Percentiles rank a stretch among this genome's conserved stretches.
These are phyloP conservation scores for Drosophila malerkotliana DNA, from an alignment of 1,140 invertebrate genomes.

Conservation along the genomic window DNA sequence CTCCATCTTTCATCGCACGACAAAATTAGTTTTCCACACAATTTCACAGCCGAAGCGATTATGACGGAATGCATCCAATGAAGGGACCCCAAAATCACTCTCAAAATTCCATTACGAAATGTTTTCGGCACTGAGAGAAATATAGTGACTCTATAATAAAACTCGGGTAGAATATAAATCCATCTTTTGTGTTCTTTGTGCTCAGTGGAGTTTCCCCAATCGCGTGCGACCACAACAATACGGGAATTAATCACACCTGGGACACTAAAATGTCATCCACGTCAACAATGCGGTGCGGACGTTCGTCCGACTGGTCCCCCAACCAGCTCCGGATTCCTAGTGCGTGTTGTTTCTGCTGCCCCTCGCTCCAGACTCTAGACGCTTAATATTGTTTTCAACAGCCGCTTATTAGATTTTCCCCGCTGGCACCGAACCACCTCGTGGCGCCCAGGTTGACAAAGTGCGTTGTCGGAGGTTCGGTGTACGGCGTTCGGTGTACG, in stretches of 20 bases:
- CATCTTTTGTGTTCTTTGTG: too few species aligned
- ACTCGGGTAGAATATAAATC: too few species aligned
- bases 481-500: slow-evolving; percentile 1
- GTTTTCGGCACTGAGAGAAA: background rate
- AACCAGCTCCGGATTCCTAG: slow-evolving; percentile 17
- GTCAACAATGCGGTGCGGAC: slow-evolving; percentile 63
- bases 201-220: background rate
- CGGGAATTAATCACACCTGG: slow-evolving; percentile 77
- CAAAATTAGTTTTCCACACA: slow-evolving; percentile 15
- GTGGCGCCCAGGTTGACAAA: slow-evolving; percentile 40
- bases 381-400: slow-evolving; percentile 70
- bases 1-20: background rate
- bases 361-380: background rate
- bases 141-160: background rate
- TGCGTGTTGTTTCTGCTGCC: slow-evolving; percentile 25
- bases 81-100: slow-evolving; percentile 5
- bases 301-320: background rate
- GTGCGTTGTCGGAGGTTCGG: slow-evolving; percentile 36
- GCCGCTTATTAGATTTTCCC: slow-evolving; percentile 68
- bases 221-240: slow-evolving; percentile 55
- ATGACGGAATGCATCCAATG: slow-evolving; percentile 8
- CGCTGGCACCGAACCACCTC: background rate
- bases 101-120: slow-evolving; percentile 26
- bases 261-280: slow-evolving; percentile 69
- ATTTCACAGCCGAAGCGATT: slow-evolving; percentile 22